Percentiles rank a stretch among this genome's conserved stretches.
phyloP scores from a whole-genome alignment of 1,140 invertebrate species.

The Ceratina calcarata region DNA sequence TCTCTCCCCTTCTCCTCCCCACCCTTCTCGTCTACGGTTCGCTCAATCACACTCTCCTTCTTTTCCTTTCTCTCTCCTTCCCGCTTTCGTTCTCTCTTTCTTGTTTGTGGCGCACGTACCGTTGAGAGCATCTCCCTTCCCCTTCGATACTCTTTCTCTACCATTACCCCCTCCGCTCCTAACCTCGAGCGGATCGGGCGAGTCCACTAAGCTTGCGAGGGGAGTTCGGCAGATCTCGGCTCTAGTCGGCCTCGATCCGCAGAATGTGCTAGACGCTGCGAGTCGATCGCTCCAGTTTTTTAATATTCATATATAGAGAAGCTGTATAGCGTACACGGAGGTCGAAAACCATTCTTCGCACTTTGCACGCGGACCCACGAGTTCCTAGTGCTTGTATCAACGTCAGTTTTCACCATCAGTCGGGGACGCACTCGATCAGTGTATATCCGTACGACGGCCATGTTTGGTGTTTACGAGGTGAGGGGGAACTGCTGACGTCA shows the following conservation, averaged over 20 bases:
- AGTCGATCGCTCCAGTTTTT: slow-evolving; percentile 61
- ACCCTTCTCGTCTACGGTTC: slow-evolving; percentile 49
- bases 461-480: slow-evolving; percentile 80
- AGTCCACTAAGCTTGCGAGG: slow-evolving; percentile 77
- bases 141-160: slow-evolving; percentile 55
- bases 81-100: neutral
- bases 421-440: slow-evolving; percentile 68
- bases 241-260: slow-evolving; percentile 80
- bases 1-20: slow-evolving; percentile 35
- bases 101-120: slow-evolving; percentile 58
- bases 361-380: slow-evolving; percentile 30
- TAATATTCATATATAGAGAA: slow-evolving; percentile 37
- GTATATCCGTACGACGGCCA: slow-evolving; percentile 77
- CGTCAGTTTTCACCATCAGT: slow-evolving; percentile 50
- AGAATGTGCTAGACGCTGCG: slow-evolving; percentile 74
- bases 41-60: slow-evolving; percentile 56
- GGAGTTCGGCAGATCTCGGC: slow-evolving; percentile 75
- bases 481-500: slow-evolving; percentile 79
- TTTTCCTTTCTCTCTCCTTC: slow-evolving; percentile 37
- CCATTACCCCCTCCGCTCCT: slow-evolving; percentile 54
- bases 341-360: slow-evolving; percentile 15
- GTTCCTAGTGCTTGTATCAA: slow-evolving; percentile 38
- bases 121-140: slow-evolving; percentile 65
- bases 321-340: slow-evolving; percentile 12
- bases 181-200: slow-evolving; percentile 74